Conservation (phyloP, 1,140 invertebrate genomes). For the Temnothorax curvispinosus region DNA sequence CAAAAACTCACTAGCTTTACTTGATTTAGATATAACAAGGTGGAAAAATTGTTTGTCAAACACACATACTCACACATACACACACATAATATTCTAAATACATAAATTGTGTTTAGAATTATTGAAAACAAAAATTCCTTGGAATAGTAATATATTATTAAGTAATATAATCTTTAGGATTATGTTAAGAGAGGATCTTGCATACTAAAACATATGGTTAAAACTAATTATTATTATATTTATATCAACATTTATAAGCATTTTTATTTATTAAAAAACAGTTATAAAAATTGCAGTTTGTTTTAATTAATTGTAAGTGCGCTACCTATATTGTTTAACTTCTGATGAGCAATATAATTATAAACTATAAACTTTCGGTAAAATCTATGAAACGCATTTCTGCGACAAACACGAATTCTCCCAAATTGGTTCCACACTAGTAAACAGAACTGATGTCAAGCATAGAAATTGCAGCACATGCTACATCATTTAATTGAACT, state of each 20-base stretch:
- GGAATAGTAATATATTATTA: not conserved
- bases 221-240: not conserved
- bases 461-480: not conserved
- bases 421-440: not conserved
- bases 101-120: not conserved
- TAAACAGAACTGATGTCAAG: not conserved
- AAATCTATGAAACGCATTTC: not conserved
- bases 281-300: not conserved
- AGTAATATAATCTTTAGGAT: not conserved
- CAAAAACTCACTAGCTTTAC: not conserved
- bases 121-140: not conserved
- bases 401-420: not conserved
- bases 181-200: too few species aligned
- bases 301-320: not conserved
- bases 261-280: not conserved
- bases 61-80: too few species aligned
- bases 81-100: not conserved
- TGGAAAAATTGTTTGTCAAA: not conserved
- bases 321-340: not conserved
- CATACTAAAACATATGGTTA: not conserved
- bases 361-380: not conserved
- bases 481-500: not conserved
- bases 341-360: not conserved
- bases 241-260: not conserved
- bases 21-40: conserved; percentile 24